A percentile compares a stretch with the other conserved stretches of the same genome.
Evolutionary conservation across 2,113 vertebrate species (phyloP).

Genomic region (Xiphorhynchus elegans): DNA sequence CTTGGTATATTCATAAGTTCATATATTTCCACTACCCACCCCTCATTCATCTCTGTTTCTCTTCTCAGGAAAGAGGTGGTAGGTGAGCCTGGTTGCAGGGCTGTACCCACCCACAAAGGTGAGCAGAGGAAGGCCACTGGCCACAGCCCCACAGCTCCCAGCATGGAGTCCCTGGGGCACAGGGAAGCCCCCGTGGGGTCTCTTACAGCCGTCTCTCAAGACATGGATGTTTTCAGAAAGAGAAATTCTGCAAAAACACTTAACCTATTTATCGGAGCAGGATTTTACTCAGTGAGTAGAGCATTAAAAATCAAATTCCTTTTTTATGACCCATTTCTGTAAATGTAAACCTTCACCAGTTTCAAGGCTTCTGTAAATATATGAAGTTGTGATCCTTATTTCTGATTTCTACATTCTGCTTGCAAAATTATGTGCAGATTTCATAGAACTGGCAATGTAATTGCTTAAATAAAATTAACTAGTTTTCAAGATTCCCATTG

Average conservation of each 20-base stretch:
- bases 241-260: background rate
- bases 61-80: too few species aligned
- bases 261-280: background rate
- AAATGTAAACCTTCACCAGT: background rate
- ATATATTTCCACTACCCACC: background rate
- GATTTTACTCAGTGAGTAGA: background rate
- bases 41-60: background rate
- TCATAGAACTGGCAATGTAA: background rate
- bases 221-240: background rate
- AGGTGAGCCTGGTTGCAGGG: background rate
- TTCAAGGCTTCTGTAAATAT: background rate
- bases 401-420: background rate
- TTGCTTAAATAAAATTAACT: slow-evolving; percentile 26
- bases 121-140: background rate
- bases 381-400: background rate
- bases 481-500: background rate
- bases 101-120: too few species aligned
- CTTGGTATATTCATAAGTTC: background rate
- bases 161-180: rapidly evolving
- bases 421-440: background rate
- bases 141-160: background rate
- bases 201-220: background rate
- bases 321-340: background rate
- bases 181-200: background rate
- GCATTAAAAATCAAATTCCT: background rate